phyloP scores from a whole-genome alignment of 2,113 vertebrate genomes.

The Bujurquina vittata region DNA sequence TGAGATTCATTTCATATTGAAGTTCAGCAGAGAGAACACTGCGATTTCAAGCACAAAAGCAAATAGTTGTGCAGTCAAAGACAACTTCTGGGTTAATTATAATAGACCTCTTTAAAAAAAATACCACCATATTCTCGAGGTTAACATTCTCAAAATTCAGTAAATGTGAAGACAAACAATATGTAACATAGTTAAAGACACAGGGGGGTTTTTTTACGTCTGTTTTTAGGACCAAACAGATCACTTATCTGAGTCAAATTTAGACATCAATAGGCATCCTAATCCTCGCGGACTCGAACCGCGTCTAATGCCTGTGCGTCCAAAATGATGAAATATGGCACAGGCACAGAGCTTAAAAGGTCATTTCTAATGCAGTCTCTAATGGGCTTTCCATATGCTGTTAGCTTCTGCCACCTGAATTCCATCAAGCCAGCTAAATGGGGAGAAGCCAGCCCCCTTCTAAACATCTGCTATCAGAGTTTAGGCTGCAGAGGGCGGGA shows the following conservation, averaged over 20 bases:
- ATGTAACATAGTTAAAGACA: background rate
- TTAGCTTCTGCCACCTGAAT: constrained; percentile 64
- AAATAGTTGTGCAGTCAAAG: too few species aligned
- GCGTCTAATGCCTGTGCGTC: constrained; percentile 24
- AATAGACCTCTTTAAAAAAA: too few species aligned
- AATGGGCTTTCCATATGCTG: constrained; percentile 64
- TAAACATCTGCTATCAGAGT: constrained; percentile 71
- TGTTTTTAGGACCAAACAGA: background rate
- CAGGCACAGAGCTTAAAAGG: constrained; percentile 55
- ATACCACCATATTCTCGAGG: background rate
- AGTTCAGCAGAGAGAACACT: too few species aligned
- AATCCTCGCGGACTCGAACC: constrained; percentile 33
- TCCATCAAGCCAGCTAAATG: constrained; percentile 67
- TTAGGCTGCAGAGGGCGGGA: constrained; percentile 47
- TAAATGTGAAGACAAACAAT: background rate
- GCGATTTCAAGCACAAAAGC: too few species aligned
- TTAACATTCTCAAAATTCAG: background rate
- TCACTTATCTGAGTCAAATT: constrained; percentile 21
- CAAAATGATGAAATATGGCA: constrained; percentile 57
- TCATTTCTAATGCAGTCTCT: constrained; percentile 64
- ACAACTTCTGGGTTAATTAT: background rate
- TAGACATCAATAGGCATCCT: constrained; percentile 48
- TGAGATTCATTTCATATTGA: background rate
- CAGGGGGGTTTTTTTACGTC: background rate
- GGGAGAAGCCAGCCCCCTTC: constrained; percentile 27